Base-by-base conservation (phyloP, 1,140 invertebrate species). In the Maconellicoccus hirsutus region DNA sequence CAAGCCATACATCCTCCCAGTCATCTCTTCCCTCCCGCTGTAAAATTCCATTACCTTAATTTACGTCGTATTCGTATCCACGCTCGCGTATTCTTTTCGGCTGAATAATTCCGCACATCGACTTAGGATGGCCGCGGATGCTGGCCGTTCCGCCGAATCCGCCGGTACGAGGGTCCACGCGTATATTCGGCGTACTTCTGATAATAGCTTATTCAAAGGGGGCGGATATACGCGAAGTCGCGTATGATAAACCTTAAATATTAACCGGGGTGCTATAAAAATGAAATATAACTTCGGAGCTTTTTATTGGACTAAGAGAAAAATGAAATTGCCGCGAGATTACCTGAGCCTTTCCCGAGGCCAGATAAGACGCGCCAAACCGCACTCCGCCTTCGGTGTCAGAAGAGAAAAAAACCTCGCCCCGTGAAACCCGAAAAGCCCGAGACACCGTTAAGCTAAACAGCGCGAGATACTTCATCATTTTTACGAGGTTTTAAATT, bases 261-360 rank as follows among this genome's bases (percentile, higher is more conserved):
- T 52, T 52, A 52, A 52, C 42, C 42, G 42, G 42, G 42, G 42
- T 52, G 42, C 42, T 52, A 52, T 52, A 52, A 52, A 52, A 52
- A 52, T 52, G 42, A 52, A 52, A 52, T 52, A 52, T 52, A 52
- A 52, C 42, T 14, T 14, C 12, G 42, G 6, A 19, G 12, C 12
- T 52, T 52, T 52, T 52, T 52, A 52, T 52, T 52, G 42, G 42
- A 52, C 42, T 52, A 52, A 52, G 42, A 52, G 42, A 52, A 52
- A 52, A 52, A 52, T 52, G 42, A 52, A 52, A 52, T 52, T 52
- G 42, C 42, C 42, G 16, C 42, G 42, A 52, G 42, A 52, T 52
- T 52, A 52, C 42, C 42, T 52, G 42, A 52, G 42, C 42, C 42
- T 52, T 52, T 52, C 42, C 42, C n/a, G 3, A 52, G 42, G 42